Percentiles rank a stretch among this genome's conserved stretches.
Conservation (phyloP, 2,888 invertebrate genomes). For the Ctenicera cuprea region DNA sequence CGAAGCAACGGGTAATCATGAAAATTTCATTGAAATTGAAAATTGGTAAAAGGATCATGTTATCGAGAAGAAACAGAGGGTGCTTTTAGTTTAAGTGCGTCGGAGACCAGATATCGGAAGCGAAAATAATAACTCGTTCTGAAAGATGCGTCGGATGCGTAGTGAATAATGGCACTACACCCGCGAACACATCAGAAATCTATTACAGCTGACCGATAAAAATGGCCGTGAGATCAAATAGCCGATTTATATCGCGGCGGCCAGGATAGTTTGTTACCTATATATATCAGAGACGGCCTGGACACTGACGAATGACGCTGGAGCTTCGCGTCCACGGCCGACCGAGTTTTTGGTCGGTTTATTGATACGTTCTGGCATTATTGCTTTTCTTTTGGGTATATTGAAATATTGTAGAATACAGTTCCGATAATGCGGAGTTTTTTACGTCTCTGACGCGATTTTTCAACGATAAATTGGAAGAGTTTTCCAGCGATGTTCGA, state of each 20-base stretch:
- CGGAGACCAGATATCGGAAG: conserved; percentile 6
- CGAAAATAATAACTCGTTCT: conserved; percentile 37
- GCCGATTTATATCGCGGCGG: conserved; percentile 64
- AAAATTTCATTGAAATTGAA: no score
- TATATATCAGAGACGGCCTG: conserved; percentile 63
- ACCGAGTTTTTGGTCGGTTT: conserved; percentile 61
- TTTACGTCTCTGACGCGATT: conserved; percentile 20
- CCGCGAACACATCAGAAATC: conserved; percentile 64
- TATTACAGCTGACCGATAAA: conserved; percentile 65
- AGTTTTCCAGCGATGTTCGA: no score
- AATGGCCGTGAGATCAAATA: conserved; percentile 66
- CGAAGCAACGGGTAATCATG: neutral
- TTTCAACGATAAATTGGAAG: conserved; percentile 8
- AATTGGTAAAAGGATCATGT: neutral
- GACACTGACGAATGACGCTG: conserved; percentile 64
- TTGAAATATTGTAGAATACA: conserved; percentile 48
- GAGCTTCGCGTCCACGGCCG: conserved; percentile 58
- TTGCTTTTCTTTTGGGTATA: conserved; percentile 61
- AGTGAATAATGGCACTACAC: conserved; percentile 62
- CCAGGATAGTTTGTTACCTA: conserved; percentile 65
- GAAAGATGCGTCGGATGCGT: conserved; percentile 54
- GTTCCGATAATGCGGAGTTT: conserved; percentile 24
- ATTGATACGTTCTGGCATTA: conserved; percentile 62
- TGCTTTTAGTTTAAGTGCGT: conserved; percentile 40
- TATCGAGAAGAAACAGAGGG: conserved; percentile 11